Percentiles rank a stretch among this genome's conserved stretches.
Conservation (phyloP, 2,888 invertebrate genomes). For the Catocala fraxini region DNA sequence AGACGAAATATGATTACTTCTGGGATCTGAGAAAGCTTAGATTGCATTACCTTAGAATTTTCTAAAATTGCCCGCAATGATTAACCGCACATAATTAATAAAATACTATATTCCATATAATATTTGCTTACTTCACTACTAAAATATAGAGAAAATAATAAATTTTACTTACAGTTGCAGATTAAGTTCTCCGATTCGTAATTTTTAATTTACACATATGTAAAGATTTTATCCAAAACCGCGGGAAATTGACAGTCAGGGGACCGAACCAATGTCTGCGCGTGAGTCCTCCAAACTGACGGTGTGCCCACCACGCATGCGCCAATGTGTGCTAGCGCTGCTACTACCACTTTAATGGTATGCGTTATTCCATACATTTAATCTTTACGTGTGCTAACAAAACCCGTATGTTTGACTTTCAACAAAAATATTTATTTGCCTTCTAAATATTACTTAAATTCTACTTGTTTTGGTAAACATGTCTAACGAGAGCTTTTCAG, state of each 20-base stretch:
- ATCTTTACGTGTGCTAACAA: slow-evolving; percentile 30
- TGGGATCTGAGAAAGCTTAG: no score
- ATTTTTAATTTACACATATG: slow-evolving; percentile 26
- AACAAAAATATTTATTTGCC: slow-evolving; percentile 41
- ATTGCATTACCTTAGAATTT: no score
- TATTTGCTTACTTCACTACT: background rate
- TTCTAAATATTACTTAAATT: slow-evolving; percentile 27
- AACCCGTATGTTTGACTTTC: slow-evolving; percentile 45
- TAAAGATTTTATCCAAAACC: slow-evolving; percentile 33
- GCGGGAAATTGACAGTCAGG: slow-evolving; percentile 41
- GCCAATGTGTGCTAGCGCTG: slow-evolving; percentile 37
- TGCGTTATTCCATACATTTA: slow-evolving; percentile 41
- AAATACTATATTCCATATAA: background rate
- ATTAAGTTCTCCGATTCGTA: slow-evolving; percentile 14
- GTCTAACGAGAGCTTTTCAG: slow-evolving; percentile 40
- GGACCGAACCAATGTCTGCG: slow-evolving; percentile 49
- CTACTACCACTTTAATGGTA: slow-evolving; percentile 36
- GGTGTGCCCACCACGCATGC: slow-evolving; percentile 39
- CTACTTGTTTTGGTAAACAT: slow-evolving; percentile 30
- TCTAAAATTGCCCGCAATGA: no score
- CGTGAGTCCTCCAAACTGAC: slow-evolving; percentile 54
- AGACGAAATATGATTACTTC: no score
- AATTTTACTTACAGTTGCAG: slow-evolving; percentile 32
- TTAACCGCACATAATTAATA: no score
- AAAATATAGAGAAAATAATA: slow-evolving; percentile 3